Percentiles rank a stretch among this genome's conserved stretches.
Conservation (phyloP, 2,888 invertebrate species). For the Homarus gammarus region DNA sequence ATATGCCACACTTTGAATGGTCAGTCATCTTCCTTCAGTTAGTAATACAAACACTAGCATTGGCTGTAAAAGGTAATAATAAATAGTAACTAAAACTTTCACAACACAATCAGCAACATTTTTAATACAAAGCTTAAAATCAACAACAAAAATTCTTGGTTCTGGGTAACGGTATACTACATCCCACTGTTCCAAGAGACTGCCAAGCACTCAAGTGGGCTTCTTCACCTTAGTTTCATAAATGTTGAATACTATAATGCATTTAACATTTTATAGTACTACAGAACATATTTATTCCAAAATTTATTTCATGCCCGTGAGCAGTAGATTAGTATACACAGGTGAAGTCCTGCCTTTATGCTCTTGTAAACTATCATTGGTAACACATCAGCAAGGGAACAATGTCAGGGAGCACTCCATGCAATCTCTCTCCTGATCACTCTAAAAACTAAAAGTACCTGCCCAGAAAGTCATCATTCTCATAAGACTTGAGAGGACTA, state of each 20-base stretch:
- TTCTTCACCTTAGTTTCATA: background rate
- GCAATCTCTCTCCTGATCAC: slow-evolving; percentile 16
- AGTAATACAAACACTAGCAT: background rate
- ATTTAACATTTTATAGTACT: background rate
- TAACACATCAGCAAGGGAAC: background rate
- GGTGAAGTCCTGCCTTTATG: background rate
- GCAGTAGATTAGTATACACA: background rate
- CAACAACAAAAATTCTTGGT: background rate
- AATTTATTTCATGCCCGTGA: background rate
- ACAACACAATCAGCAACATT: background rate
- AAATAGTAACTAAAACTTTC: background rate
- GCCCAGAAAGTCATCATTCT: slow-evolving; percentile 75
- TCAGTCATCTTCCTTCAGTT: background rate
- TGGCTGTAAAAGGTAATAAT: background rate
- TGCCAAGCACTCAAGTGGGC: background rate
- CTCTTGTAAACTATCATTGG: background rate
- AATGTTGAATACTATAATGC: background rate
- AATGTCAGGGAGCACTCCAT: slow-evolving; percentile 39
- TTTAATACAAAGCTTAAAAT: background rate
- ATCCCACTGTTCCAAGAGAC: background rate
- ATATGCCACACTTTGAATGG: background rate
- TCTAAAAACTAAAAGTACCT: slow-evolving; percentile 67
- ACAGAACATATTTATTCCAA: background rate
- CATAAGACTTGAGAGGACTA: slow-evolving; percentile 74
- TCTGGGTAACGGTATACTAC: background rate